Percentiles rank a stretch among this genome's conserved stretches.
Evolutionary conservation across 2,888 invertebrate species (phyloP).

Genomic region (Euproctis similis): DNA sequence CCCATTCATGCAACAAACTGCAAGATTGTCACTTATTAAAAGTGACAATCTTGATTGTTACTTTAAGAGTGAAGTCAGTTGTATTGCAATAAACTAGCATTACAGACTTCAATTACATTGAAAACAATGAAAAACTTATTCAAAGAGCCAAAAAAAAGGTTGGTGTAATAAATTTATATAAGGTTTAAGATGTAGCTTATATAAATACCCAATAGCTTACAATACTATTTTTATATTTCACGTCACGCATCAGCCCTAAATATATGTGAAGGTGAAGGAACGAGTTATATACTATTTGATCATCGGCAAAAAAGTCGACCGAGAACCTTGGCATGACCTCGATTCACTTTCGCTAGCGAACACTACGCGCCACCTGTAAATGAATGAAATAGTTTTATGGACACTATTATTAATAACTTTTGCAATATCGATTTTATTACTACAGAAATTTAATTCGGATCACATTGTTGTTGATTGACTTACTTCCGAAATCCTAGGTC

Average conservation of each 20-base stretch:
- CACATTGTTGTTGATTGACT: slow-evolving; percentile 9
- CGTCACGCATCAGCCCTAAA: slow-evolving; percentile 33
- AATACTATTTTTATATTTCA: slow-evolving; percentile 26
- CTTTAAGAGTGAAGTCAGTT: too few species aligned
- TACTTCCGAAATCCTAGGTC: slow-evolving; percentile 8
- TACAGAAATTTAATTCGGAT: slow-evolving; percentile 10
- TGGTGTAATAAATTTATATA: too few species aligned
- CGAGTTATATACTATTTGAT: slow-evolving; percentile 26
- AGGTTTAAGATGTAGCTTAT: too few species aligned
- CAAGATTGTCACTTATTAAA: too few species aligned
- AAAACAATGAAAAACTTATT: too few species aligned
- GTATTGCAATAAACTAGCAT: too few species aligned
- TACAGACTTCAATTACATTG: too few species aligned
- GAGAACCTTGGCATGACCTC: slow-evolving; percentile 37
- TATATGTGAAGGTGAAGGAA: slow-evolving; percentile 26
- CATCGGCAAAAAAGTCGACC: slow-evolving; percentile 32
- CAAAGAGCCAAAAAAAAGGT: too few species aligned
- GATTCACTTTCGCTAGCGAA: slow-evolving; percentile 38
- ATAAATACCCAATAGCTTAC: slow-evolving; percentile 7
- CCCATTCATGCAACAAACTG: too few species aligned
- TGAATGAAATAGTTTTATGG: slow-evolving; percentile 26
- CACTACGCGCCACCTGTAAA: slow-evolving; percentile 14
- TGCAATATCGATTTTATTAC: slow-evolving; percentile 8
- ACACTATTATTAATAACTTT: slow-evolving; percentile 18
- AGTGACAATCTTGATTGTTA: too few species aligned